Evolutionary conservation across 2,113 vertebrate genomes (phyloP), one percentile per base, ranked within the genome.

Genomic region (Nymphicus hollandicus): DNA sequence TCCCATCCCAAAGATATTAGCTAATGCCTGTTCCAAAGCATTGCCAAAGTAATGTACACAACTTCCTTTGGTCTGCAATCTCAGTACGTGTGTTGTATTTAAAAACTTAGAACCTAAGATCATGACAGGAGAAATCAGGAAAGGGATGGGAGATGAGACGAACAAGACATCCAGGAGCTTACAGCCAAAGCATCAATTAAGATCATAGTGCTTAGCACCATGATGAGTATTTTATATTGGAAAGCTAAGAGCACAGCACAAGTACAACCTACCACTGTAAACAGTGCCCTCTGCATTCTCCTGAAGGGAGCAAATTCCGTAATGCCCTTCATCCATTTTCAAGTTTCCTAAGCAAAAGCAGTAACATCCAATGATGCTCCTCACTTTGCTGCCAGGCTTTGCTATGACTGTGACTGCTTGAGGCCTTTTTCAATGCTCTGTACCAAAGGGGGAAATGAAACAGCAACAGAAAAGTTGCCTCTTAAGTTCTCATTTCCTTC

Each of bases 201-300:
- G 52, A 64, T 28, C 0, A 0, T 10, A 20, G 5, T 77, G 39
- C 35, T 81, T 47, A 64, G 43, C 1, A 1, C 20, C 19, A 4
- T 43, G 14, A 84, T 39, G 14, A 70, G 10, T 68, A 39, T 23
- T 49, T 58, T 41, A 24, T 84, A 60, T 18, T 13, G 23, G 43
- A 58, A 89, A 78, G 49, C 17, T 58, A 41, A 95, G 81, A 74
- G 25, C 35, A 74, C 37, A 66, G 64, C 27, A 35, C 8, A 73
- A 53, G 27, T 88, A 24, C 27, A 72, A 13, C 64, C 24, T 25
- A 33, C 7, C 1, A 2, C n/a, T 47, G 23, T 50, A 43, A 74
- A 56, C n/a, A 72, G 16, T 23, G 23, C 6, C 33, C 23, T 79
- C 47, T 76, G 17, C 28, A 27, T 29, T 60, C 27, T 65, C 50